Evolutionary conservation across 2,888 invertebrate genomes (phyloP), one percentile per base, ranked within the genome.

Genomic region (Cerastis rubricosa): DNA sequence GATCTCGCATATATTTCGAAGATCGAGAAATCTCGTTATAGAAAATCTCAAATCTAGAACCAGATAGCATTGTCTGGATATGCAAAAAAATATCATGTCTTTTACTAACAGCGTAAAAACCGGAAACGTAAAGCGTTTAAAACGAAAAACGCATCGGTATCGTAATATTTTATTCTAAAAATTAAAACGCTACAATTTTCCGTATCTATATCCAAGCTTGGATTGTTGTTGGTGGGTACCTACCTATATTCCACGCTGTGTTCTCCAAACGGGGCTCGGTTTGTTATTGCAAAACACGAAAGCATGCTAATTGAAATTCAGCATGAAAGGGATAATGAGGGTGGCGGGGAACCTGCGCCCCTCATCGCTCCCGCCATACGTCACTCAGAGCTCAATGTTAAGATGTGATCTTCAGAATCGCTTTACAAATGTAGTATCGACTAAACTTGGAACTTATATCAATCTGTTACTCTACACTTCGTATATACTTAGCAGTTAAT

Each of bases 291-390:
- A 93, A 93, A 95, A 95, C 94, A 95, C 90, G 94, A 95, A 94
- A 94, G 94, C 96, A 94, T 94, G 93, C 95, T 96, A 94, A 95
- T 97, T 97, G 93, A 96, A 96, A 97, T 97, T 96, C 97, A 97
- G 94, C 95, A 97, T 94, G 94, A 92, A 96, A 96, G 96, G 97
- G 97, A 96, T 97, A 96, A 97, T 96, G 92, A 96, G 94, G 94
- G 93, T 89, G 93, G 91, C 51, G 77, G 80, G 82, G 78, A 74
- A 71, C 78, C 75, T 73, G 76, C 89, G 86, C 90, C 88, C 85
- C 86, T 88, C 81, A 86, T 83, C 83, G 78, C 87, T 87, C 88
- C 89, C 90, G 86, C 92, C 89, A 91, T 92, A 93, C 93, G 93
- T 93, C 94, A 93, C 90, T 92, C 90, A 89, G 76, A 82, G 84